These are phyloP conservation scores for Heliconius nattereri DNA, from an alignment of 1,140 invertebrate genomes.

Conservation along the genomic window DNA sequence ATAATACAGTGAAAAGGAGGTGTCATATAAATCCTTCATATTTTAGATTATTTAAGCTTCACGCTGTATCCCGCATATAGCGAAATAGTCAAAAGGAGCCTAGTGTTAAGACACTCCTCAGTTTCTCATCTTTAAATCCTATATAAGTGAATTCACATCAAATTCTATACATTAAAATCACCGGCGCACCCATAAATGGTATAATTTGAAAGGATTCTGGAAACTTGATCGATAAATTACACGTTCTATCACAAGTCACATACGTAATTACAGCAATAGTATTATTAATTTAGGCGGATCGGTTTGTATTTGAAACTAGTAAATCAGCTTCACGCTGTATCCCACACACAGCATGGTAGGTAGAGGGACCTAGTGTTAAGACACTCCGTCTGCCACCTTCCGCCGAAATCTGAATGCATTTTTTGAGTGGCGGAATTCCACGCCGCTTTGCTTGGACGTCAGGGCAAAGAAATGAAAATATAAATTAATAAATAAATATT, in stretches of 20 bases:
- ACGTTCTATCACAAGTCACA: conserved; percentile 16
- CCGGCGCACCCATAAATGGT: neutral
- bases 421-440: no score
- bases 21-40: neutral
- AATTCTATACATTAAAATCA: conserved; percentile 5
- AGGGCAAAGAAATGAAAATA: no score
- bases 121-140: neutral
- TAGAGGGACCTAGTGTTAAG: no score
- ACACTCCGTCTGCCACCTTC: no score
- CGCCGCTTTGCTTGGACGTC: no score
- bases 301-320: conserved; percentile 7
- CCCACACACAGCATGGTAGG: no score
- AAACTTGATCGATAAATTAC: conserved; percentile 26
- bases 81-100: no score
- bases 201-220: conserved; percentile 27
- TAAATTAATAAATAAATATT: no score
- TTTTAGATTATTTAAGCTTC: no score
- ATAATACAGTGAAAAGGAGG: neutral
- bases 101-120: no score
- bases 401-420: no score
- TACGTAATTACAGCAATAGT: conserved; percentile 16
- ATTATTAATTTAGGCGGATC: conserved; percentile 25
- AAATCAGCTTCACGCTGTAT: neutral
- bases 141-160: neutral
- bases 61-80: no score